A percentile compares a stretch with the other conserved stretches of the same genome.
These are phyloP conservation scores for Ecliptopera silaceata DNA, from an alignment of 2,888 invertebrate species.

Conservation along the genomic window DNA sequence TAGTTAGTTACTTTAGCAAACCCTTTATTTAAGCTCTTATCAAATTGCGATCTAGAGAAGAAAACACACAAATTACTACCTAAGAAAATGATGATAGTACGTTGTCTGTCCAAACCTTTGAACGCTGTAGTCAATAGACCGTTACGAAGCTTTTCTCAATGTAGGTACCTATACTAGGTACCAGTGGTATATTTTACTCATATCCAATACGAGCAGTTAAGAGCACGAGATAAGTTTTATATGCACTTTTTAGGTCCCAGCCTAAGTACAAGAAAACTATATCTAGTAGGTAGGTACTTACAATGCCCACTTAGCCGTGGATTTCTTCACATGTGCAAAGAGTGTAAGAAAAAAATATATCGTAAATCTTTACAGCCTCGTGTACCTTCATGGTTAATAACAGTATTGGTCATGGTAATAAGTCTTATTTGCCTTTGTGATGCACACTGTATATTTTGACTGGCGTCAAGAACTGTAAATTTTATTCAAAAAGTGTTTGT, in stretches of 20 bases:
- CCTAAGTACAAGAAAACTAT: no score
- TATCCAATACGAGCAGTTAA: no score
- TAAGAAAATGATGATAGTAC: slow-evolving; percentile 1
- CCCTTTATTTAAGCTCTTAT: slow-evolving; percentile 37
- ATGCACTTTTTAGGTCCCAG: no score
- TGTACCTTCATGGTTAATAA: slow-evolving; percentile 40
- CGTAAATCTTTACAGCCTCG: slow-evolving; percentile 37
- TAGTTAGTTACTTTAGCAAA: slow-evolving; percentile 48
- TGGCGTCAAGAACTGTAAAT: slow-evolving; percentile 35
- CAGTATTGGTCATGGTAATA: slow-evolving; percentile 45
- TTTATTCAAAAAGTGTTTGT: slow-evolving; percentile 41
- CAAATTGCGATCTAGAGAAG: slow-evolving; percentile 23
- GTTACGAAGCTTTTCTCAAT: no score
- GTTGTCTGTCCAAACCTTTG: neutral
- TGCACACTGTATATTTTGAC: slow-evolving; percentile 43
- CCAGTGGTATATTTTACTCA: no score
- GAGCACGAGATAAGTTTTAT: no score
- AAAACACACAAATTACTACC: slow-evolving; percentile 19
- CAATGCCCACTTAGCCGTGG: no score
- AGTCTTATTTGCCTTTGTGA: slow-evolving; percentile 45
- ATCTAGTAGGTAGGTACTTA: no score
- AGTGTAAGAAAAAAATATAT: slow-evolving; percentile 29
- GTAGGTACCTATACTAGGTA: no score
- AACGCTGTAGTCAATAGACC: slow-evolving; percentile 2
- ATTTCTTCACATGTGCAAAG: slow-evolving; percentile 1